These are phyloP conservation scores for Astropecten irregularis DNA, from an alignment of 53 echinoderm and acorn worm genomes.

Conservation along the genomic window DNA sequence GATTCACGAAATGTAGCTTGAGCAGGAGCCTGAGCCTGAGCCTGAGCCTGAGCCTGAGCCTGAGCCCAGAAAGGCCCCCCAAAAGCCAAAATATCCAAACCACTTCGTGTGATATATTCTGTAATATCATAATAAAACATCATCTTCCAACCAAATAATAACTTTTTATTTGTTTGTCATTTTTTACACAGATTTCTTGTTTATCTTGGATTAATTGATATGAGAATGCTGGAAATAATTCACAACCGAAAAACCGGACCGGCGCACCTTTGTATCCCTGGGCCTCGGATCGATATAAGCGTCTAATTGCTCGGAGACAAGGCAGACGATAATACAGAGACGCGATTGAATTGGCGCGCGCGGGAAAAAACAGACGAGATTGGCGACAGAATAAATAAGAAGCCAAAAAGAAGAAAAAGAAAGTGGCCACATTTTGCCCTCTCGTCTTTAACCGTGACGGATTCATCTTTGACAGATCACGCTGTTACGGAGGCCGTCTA, in stretches of 20 bases:
- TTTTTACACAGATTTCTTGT: no score
- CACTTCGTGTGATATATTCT: no score
- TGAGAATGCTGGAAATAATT: not conserved
- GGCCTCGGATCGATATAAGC: slow-evolving; percentile 46
- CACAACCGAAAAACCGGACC: slow-evolving; percentile 10
- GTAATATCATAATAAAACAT: no score
- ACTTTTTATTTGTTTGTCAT: no score
- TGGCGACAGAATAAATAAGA: not conserved
- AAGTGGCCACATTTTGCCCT: slow-evolving; percentile 25
- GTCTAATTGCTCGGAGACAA: slow-evolving; percentile 55
- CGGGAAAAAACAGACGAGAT: slow-evolving; percentile 12
- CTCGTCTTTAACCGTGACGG: slow-evolving; percentile 1
- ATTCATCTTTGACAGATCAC: slow-evolving; percentile 29
- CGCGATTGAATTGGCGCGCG: slow-evolving; percentile 23
- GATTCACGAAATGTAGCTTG: no score
- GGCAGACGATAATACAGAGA: slow-evolving; percentile 21
- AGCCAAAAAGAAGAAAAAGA: not conserved
- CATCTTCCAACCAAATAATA: no score
- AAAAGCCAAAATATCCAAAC: no score
- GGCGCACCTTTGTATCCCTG: slow-evolving; percentile 54
- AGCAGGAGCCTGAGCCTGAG: no score
- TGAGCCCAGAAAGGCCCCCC: no score
- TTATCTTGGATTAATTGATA: slow-evolving; percentile 18
- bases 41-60: no score
- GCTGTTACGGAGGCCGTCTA: slow-evolving; percentile 1